Evolutionary conservation across 2,888 invertebrate species (phyloP), one percentile per base, ranked within the genome.

Genomic region (Drosophila pullipes): DNA sequence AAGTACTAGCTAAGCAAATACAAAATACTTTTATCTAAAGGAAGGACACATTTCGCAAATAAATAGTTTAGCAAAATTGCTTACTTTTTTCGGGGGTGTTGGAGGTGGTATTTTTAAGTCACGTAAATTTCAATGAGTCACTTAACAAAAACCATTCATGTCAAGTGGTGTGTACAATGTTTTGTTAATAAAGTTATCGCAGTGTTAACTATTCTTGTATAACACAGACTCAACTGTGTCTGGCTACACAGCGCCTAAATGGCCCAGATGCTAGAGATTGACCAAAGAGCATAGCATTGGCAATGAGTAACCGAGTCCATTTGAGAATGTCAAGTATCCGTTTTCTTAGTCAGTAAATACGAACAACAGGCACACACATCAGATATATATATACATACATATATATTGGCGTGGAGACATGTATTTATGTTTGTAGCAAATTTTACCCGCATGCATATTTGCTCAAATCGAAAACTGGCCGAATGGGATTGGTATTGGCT

Each of bases 271-370:
- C 54, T 60, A 61, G 60, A 82, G 64, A 74, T 78, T 66, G 58
- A 58, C 28, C 13, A 39, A n/a, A 16, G 28, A 47, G 30, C 65
- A 65, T 39, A 25, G 47, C 47, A 44, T 37, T 30, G 30, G 37
- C 47, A 57, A 57, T 47, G 57, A 22, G 35, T 11, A 13, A 16
- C 9, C 33, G 33, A 33, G 58, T 63, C 50, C 54, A 52, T 39
- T 16, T 25, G 41, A 52, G 63, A 68, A 44, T 55, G 74, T 73
- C 64, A 55, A 89, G 86, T 73, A 88, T 89, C 75, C 78, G 69
- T 73, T 86, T 89, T 78, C 72, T 69, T 75, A 76, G 82, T 76
- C 74, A 70, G 88, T 76, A 84, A 89, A 89, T 78, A 81, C 55
- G 44, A 41, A n/a, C 41, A 62, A 50, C 37, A 47, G 30, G 4